Evolutionary conservation across 2,888 invertebrate genomes (phyloP).

Genomic region (Hemicrepidius hirtus): DNA sequence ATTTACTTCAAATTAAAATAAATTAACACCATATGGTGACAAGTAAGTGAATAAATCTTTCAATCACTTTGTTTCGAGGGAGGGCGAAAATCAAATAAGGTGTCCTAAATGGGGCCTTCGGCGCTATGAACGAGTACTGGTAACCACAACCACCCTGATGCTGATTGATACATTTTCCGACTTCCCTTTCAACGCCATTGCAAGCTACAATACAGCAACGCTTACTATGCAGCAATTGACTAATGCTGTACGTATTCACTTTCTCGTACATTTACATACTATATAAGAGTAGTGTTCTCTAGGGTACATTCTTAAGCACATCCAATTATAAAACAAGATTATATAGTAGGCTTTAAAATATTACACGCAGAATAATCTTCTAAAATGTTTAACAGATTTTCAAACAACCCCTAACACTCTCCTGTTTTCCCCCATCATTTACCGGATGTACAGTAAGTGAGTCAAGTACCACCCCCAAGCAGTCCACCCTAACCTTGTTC

Average conservation of each 20-base stretch:
- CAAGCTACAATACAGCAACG: conserved; percentile 11
- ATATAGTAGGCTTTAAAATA: neutral
- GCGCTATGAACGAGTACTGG: conserved; percentile 58
- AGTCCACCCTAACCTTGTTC: conserved; percentile 56
- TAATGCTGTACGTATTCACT: conserved; percentile 18
- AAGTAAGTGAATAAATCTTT: conserved; percentile 58
- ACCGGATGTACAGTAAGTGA: conserved; percentile 67
- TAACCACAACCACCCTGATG: conserved; percentile 59
- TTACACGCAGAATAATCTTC: conserved; percentile 45
- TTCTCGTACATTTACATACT: neutral
- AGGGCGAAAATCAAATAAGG: conserved; percentile 63
- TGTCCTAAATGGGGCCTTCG: conserved; percentile 60
- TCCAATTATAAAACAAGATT: neutral
- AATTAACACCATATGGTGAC: conserved; percentile 53
- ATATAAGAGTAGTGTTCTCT: neutral
- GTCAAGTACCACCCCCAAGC: conserved; percentile 66
- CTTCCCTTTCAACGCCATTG: conserved; percentile 47
- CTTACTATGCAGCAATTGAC: conserved; percentile 45
- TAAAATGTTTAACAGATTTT: conserved; percentile 65
- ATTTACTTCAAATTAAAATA: conserved; percentile 50
- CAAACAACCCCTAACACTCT: conserved; percentile 57
- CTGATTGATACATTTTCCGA: conserved; percentile 57
- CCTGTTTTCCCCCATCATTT: conserved; percentile 62
- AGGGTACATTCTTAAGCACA: neutral
- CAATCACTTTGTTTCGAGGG: conserved; percentile 57